Conservation (phyloP, 1,140 invertebrate genomes). For the Drosophila repleta region DNA sequence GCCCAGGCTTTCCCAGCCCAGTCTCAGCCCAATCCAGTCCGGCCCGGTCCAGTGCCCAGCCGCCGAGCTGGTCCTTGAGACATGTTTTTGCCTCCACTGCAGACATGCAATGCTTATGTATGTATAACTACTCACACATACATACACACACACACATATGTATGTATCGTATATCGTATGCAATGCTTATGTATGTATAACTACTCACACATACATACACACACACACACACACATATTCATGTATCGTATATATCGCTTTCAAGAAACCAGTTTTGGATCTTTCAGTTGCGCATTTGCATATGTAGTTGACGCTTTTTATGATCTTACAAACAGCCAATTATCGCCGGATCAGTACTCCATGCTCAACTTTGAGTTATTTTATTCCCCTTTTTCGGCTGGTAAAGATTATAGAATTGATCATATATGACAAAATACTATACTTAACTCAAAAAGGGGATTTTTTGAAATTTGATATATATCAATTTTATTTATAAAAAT, state of each 20-base stretch:
- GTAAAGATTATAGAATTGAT: no score
- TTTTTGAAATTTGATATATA: no score
- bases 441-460: no score
- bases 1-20: slow-evolving; percentile 10
- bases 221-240: neutral
- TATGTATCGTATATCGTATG: no score
- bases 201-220: neutral
- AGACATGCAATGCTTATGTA: slow-evolving; percentile 5
- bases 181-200: slow-evolving; percentile 1
- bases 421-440: no score
- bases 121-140: neutral
- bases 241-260: no score
- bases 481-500: no score
- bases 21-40: neutral
- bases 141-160: neutral
- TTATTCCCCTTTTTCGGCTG: neutral
- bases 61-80: slow-evolving; percentile 24
- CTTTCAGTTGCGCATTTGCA: slow-evolving; percentile 20
- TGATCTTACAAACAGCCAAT: slow-evolving; percentile 10
- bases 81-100: slow-evolving; percentile 38
- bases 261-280: slow-evolving; percentile 38
- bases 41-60: neutral
- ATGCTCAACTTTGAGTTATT: neutral
- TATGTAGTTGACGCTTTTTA: slow-evolving; percentile 30
- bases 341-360: slow-evolving; percentile 8